Conservation (phyloP, 2,888 invertebrate genomes). For the Odontocerum albicorne region DNA sequence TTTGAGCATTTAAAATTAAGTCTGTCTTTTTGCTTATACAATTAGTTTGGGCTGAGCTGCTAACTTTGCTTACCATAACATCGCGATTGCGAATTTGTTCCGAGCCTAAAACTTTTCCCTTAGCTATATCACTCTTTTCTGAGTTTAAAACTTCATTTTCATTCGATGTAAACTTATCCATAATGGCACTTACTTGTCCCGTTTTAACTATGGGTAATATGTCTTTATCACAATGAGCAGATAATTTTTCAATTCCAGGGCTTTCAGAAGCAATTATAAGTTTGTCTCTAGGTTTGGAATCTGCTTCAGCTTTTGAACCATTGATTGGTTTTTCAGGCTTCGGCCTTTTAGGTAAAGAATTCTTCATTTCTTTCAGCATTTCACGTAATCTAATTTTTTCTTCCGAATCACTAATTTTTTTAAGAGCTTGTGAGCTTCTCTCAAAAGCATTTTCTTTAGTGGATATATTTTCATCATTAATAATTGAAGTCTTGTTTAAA, state of each 20-base stretch:
- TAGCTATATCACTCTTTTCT: constrained; percentile 3
- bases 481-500: constrained; percentile 25
- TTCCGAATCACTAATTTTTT: constrained; percentile 39
- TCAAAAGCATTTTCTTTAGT: constrained; percentile 32
- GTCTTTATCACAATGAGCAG: too few relatives aligned
- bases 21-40: constrained; percentile 50
- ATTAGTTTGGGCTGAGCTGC: constrained; percentile 60
- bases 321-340: constrained; percentile 48
- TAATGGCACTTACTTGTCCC: too few relatives aligned
- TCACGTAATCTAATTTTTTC: constrained; percentile 66
- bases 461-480: constrained; percentile 31
- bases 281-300: too few relatives aligned
- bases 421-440: constrained; percentile 31
- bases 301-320: too few relatives aligned
- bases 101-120: too few relatives aligned
- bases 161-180: too few relatives aligned
- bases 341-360: constrained; percentile 66
- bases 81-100: too few relatives aligned
- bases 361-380: constrained; percentile 77
- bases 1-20: constrained; percentile 20
- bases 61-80: constrained; percentile 59
- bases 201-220: too few relatives aligned
- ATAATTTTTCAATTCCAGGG: too few relatives aligned
- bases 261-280: too few relatives aligned
- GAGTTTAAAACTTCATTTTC: neutral